Base-by-base conservation (phyloP, 2,888 invertebrate species). In the Noctua janthe region DNA sequence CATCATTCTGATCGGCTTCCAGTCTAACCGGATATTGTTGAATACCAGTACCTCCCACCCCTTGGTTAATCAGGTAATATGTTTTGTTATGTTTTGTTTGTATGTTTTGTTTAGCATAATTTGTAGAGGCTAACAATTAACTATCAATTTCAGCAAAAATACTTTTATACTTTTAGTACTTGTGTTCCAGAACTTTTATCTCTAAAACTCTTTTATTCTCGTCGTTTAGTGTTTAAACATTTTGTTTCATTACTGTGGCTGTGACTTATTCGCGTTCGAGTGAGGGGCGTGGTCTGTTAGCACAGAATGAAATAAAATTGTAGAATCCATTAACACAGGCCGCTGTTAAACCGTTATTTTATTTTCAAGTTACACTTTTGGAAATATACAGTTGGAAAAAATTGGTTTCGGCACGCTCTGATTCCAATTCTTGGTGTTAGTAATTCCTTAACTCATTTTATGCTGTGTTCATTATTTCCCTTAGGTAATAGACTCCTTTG, bases 281-380 rank as follows among this genome's bases (percentile, higher is more conserved):
- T 81, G 76, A 74, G 62, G 73, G 76, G 81, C 75, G 80, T 73
- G 8, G 23, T 39, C 67, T 66, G 80, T 77, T 74, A 62, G 69
- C 77, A 62, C 64, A 51, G 69, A 86, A 86, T 81, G 71, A 82
- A 82, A 86, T 89, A 80, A 84, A 84, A 86, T 71, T 78, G 84
- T 81, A 43, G 79, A 86, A 81, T 82, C 85, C 90, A 87, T 87
- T 89, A 89, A 74, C 82, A 51, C 77, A 43, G 70, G 47, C 13
- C 73, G 71, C 70, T 81, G 82, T 81, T 76, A 79, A 74, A 81
- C 80, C 29, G 51, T 79, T 84, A 80, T 82, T 89, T 87, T 78
- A 83, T 81, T 39, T 39, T 39, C 78, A 86, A 81, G 81, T 87
- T 70, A 70, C 80, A 80, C 29, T 62, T 76, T 71, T 78, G 49